A percentile compares a stretch with the other conserved stretches of the same genome.
phyloP scores from a whole-genome alignment of 2,113 vertebrate genomes.

The Neofelis nebulosa region DNA sequence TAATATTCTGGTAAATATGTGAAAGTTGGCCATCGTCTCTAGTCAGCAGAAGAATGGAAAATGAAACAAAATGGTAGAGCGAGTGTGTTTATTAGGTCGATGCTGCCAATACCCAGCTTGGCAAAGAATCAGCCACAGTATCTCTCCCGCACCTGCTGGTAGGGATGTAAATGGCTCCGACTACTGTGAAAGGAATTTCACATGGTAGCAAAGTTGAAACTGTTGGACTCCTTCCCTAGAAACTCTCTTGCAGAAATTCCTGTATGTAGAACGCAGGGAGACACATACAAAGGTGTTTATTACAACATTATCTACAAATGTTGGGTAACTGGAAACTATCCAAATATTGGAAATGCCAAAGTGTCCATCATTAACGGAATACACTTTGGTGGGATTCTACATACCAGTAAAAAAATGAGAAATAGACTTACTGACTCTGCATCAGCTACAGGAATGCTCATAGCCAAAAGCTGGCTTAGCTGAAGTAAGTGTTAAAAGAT shows the following conservation, averaged over 20 bases:
- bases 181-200: not conserved
- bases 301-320: not conserved
- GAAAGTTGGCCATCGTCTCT: not conserved
- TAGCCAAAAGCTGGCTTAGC: not conserved
- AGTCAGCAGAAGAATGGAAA: not conserved
- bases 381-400: no score
- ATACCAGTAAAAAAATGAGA: not conserved
- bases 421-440: not conserved
- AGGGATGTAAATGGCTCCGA: not conserved
- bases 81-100: not conserved
- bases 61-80: not conserved
- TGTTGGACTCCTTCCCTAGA: not conserved
- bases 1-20: not conserved
- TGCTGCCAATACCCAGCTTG: not conserved
- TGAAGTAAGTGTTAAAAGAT: not conserved
- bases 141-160: not conserved
- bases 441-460: not conserved
- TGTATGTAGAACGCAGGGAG: not conserved
- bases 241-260: not conserved
- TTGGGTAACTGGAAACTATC: not conserved
- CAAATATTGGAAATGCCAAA: no score
- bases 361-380: not conserved
- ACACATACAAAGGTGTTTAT: not conserved
- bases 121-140: not conserved
- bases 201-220: not conserved